Conservation (phyloP, 2,797 vertebrate species). For the Lerista edwardsae region DNA sequence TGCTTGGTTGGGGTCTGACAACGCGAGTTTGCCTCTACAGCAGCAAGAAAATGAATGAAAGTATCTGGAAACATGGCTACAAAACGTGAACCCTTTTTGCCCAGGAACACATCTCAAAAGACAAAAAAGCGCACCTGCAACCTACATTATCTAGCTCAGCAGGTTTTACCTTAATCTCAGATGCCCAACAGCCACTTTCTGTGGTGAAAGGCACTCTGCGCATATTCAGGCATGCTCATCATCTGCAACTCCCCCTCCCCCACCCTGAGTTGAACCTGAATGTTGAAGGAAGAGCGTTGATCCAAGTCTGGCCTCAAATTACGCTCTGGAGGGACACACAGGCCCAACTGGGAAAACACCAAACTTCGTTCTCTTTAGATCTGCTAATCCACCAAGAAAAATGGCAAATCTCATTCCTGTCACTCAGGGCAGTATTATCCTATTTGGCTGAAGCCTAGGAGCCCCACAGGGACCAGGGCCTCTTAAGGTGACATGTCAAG, state of each 20-base stretch:
- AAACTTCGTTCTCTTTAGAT: background rate
- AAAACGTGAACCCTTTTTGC: background rate
- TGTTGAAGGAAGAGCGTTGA: background rate
- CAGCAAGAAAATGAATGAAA: background rate
- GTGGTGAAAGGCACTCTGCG: background rate
- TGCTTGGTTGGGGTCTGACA: constrained; percentile 94
- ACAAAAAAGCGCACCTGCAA: background rate
- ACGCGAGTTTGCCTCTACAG: constrained; percentile 92
- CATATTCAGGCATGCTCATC: no score
- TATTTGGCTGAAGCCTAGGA: no score
- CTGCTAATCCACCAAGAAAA: no score
- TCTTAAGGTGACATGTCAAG: no score
- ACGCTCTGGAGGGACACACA: background rate
- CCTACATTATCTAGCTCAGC: background rate
- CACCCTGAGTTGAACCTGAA: background rate
- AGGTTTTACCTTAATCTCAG: background rate
- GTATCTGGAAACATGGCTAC: background rate
- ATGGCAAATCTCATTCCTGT: background rate
- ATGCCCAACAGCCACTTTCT: background rate
- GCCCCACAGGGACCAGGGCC: no score
- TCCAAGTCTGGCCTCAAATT: background rate
- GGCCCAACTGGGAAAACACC: background rate
- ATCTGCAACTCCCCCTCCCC: no score
- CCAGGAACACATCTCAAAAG: background rate
- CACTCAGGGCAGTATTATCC: no score